Percentiles rank a stretch among this genome's conserved stretches.
phyloP scores from a whole-genome alignment of 2,888 invertebrate genomes.

The Nomada ferruginata region DNA sequence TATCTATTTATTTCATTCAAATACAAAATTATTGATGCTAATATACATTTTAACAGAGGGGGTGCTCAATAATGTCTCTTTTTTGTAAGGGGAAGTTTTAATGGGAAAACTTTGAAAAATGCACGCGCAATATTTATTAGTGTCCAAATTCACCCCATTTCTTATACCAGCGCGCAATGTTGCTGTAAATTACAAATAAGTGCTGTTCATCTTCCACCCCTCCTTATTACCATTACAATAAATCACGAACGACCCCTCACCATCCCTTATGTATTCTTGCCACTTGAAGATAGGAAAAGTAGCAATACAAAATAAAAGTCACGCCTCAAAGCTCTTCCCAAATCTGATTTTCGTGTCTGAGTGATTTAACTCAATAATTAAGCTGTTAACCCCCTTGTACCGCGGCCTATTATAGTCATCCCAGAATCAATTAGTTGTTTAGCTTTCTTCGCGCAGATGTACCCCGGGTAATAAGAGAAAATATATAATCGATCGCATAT shows the following conservation, averaged over 20 bases:
- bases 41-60: too few species aligned
- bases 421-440: too few species aligned
- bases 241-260: background rate
- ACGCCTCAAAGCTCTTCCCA: too few species aligned
- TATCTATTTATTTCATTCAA: background rate
- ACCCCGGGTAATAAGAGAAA: too few species aligned
- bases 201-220: background rate
- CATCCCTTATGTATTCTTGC: background rate
- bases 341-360: background rate
- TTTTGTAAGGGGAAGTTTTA: too few species aligned
- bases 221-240: background rate
- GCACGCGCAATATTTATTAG: background rate
- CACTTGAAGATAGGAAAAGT: background rate
- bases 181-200: background rate
- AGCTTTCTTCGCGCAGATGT: too few species aligned
- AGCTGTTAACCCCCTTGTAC: background rate
- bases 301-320: background rate
- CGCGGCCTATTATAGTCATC: too few species aligned
- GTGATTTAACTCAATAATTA: background rate
- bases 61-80: too few species aligned
- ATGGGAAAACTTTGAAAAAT: background rate
- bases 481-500: too few species aligned
- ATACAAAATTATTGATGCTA: too few species aligned
- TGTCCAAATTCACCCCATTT: too few species aligned
- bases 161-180: background rate